A percentile compares a stretch with the other conserved stretches of the same genome.
These are phyloP conservation scores for Papilio glaucus DNA, from an alignment of 1,140 invertebrate species.

Conservation along the genomic window DNA sequence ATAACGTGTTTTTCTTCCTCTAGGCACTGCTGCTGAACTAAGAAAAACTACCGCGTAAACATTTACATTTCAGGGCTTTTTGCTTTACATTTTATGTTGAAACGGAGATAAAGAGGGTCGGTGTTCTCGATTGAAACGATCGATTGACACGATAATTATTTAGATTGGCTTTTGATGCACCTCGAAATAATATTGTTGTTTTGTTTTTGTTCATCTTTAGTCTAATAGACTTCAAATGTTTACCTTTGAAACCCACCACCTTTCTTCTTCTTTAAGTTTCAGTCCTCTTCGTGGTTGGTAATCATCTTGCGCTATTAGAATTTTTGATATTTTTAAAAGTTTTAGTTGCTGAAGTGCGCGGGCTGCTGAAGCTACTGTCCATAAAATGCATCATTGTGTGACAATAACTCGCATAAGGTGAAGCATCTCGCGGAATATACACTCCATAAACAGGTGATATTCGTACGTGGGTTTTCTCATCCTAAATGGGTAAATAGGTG, in stretches of 20 bases:
- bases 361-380: too few species aligned
- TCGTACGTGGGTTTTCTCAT: slow-evolving; percentile 64
- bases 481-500: slow-evolving; percentile 77
- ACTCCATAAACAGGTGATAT: slow-evolving; percentile 66
- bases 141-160: neutral
- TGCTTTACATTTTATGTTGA: slow-evolving; percentile 3
- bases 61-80: slow-evolving; percentile 43
- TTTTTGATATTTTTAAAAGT: too few species aligned
- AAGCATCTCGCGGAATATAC: slow-evolving; percentile 47
- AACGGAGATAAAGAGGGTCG: neutral
- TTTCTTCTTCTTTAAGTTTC: too few species aligned
- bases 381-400: too few species aligned
- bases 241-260: too few species aligned
- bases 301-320: too few species aligned
- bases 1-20: slow-evolving; percentile 54
- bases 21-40: slow-evolving; percentile 31
- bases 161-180: neutral
- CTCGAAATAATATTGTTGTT: neutral
- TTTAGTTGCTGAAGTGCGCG: too few species aligned
- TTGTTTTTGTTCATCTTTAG: neutral
- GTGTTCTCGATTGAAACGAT: neutral
- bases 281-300: too few species aligned
- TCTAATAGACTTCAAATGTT: neutral
- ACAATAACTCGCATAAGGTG: neutral
- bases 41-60: slow-evolving; percentile 45